Percentiles rank a stretch among this genome's conserved stretches.
phyloP scores from a whole-genome alignment of 2,797 vertebrate genomes.

The Apogon talboti region DNA sequence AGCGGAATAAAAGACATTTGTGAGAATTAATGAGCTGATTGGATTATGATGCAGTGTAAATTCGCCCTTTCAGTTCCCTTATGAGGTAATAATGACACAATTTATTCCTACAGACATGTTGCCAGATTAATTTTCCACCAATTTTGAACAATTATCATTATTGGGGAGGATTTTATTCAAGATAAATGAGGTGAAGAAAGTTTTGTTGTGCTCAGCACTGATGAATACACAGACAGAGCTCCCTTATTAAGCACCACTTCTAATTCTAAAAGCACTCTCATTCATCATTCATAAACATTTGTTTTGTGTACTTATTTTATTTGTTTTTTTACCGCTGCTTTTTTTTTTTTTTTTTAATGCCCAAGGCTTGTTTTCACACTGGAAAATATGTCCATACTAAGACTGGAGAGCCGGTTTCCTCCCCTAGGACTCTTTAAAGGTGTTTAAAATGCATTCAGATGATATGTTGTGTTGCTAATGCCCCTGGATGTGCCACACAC shows the following conservation, averaged over 20 bases:
- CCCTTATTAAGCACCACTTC: conserved; percentile 65
- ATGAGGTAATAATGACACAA: conserved; percentile 69
- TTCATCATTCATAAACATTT: conserved; percentile 75
- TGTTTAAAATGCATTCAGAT: conserved; percentile 52
- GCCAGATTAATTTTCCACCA: conserved; percentile 76
- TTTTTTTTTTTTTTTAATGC: conserved; percentile 22
- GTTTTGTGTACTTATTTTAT: conserved; percentile 58
- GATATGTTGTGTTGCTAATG: conserved; percentile 15
- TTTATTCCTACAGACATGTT: conserved; percentile 70
- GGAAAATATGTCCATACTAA: conserved; percentile 41
- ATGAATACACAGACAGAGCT: conserved; percentile 52
- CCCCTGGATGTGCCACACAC: conserved; percentile 25
- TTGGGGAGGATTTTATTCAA: conserved; percentile 47
- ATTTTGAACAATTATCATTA: conserved; percentile 75
- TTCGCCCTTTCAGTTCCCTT: conserved; percentile 50
- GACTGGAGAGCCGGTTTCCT: not conserved
- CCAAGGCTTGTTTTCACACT: conserved; percentile 48
- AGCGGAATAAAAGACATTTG: conserved; percentile 68
- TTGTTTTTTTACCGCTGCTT: conserved; percentile 27
- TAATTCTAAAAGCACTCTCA: conserved; percentile 53
- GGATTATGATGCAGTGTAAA: conserved; percentile 65
- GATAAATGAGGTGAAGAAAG: conserved; percentile 69
- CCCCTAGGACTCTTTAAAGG: no score
- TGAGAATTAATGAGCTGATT: conserved; percentile 70
- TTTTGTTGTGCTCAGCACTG: conserved; percentile 54